Evolutionary conservation across 2,888 invertebrate species (phyloP).

Genomic region (Charanyca ferruginea): DNA sequence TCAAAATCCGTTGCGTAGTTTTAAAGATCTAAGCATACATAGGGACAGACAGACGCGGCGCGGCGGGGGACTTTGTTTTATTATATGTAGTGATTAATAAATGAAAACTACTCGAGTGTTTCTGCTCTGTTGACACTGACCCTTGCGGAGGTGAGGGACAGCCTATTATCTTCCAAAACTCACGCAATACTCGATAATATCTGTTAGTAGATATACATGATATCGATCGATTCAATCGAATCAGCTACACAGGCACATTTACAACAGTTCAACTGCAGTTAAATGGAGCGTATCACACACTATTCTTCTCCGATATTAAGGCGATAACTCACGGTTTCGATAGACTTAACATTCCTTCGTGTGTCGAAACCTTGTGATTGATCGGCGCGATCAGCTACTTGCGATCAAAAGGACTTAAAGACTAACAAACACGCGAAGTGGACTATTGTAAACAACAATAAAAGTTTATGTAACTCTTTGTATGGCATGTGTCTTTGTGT

Average conservation of each 20-base stretch:
- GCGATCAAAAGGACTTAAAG: slow-evolving; percentile 36
- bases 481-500: slow-evolving; percentile 26
- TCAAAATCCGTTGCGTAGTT: no score
- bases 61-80: no score
- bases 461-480: slow-evolving; percentile 33
- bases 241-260: slow-evolving; percentile 35
- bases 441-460: slow-evolving; percentile 17
- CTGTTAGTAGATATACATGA: background rate
- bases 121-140: no score
- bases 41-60: no score
- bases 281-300: slow-evolving; percentile 63
- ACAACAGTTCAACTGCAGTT: slow-evolving; percentile 55
- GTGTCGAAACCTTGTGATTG: slow-evolving; percentile 58
- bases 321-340: slow-evolving; percentile 62
- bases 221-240: slow-evolving; percentile 17
- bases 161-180: background rate
- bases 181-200: background rate
- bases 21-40: no score
- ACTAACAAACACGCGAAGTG: slow-evolving; percentile 46
- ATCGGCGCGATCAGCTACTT: slow-evolving; percentile 40
- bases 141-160: no score
- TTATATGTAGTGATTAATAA: no score
- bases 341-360: slow-evolving; percentile 54
- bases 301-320: slow-evolving; percentile 59
- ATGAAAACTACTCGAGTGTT: no score